These are phyloP conservation scores for Microctonus hyperodae DNA, from an alignment of 2,888 invertebrate species.

Conservation along the genomic window DNA sequence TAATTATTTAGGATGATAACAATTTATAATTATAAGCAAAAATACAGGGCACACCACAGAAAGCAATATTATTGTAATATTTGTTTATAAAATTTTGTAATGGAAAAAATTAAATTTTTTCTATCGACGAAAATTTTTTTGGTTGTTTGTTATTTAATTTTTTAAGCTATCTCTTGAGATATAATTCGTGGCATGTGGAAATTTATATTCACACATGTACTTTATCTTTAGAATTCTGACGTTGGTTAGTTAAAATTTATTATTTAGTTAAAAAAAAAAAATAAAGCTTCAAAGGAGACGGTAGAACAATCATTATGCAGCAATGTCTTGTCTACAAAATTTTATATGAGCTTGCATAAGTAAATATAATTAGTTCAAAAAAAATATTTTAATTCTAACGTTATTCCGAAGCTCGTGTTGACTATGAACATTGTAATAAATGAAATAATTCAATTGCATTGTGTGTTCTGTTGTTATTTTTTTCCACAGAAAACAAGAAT, in stretches of 20 bases:
- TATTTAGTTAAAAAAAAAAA: not conserved
- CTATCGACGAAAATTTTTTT: not conserved
- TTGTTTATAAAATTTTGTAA: not conserved
- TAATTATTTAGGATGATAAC: not conserved
- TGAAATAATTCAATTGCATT: not conserved
- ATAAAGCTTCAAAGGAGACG: conserved; percentile 1
- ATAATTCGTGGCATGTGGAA: too few species aligned
- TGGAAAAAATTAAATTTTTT: not conserved
- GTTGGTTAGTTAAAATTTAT: conserved; percentile 1
- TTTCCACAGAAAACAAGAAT: not conserved
- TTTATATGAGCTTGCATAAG: not conserved
- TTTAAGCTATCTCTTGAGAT: not conserved
- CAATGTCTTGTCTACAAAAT: not conserved
- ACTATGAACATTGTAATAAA: not conserved
- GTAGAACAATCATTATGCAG: not conserved
- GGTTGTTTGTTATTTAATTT: not conserved
- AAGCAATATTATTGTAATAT: not conserved
- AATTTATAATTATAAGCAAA: too few species aligned
- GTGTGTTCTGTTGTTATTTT: not conserved
- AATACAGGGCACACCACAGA: conserved; percentile 16
- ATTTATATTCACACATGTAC: not conserved
- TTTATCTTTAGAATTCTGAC: not conserved
- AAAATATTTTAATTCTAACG: not conserved
- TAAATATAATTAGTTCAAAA: too few species aligned
- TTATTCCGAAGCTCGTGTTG: not conserved